phyloP scores from a whole-genome alignment of 2,113 vertebrate species.

The Eurystomus gularis region DNA sequence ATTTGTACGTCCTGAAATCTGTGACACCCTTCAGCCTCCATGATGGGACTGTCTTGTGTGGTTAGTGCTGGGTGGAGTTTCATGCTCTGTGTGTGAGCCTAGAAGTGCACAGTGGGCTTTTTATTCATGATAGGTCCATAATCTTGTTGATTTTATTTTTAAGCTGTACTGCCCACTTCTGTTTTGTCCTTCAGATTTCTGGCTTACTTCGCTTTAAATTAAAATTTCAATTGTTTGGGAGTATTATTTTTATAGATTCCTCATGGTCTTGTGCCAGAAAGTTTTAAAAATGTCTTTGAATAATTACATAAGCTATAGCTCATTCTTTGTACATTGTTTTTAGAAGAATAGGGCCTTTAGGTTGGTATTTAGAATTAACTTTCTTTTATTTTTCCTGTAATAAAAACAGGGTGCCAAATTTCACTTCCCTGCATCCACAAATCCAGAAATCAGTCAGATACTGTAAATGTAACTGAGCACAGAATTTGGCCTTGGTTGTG shows the following conservation, averaged over 20 bases:
- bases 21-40: background rate
- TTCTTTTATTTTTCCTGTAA: background rate
- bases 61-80: background rate
- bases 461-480: background rate
- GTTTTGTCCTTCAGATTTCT: background rate
- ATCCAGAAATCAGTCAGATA: background rate
- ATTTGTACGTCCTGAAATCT: background rate
- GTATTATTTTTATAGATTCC: background rate
- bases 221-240: background rate
- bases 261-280: background rate
- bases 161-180: background rate
- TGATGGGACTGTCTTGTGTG: fast-evolving
- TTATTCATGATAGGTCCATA: background rate
- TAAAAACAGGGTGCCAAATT: background rate
- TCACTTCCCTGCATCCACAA: fast-evolving
- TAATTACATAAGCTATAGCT: background rate
- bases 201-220: background rate
- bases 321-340: background rate
- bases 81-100: background rate
- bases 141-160: background rate
- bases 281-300: background rate
- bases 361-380: background rate
- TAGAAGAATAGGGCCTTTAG: background rate
- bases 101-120: background rate
- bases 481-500: background rate